Evolutionary conservation across 2,797 vertebrate genomes (phyloP).

Genomic region (Acanthornis magna): DNA sequence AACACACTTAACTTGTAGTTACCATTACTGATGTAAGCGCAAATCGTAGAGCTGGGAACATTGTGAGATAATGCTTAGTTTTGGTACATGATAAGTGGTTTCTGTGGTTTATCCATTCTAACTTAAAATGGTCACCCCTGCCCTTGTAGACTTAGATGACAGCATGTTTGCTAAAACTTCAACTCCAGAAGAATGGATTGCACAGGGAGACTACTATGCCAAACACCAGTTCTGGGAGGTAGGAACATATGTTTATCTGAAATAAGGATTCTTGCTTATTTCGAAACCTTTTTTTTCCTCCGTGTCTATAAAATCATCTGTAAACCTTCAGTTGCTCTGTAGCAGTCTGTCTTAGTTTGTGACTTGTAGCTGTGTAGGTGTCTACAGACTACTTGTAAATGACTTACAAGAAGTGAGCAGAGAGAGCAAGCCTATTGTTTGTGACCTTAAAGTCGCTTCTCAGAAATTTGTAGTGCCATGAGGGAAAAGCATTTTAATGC

Average conservation of each 20-base stretch:
- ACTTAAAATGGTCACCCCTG: neutral
- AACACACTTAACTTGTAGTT: neutral
- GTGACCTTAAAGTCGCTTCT: neutral
- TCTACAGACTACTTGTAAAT: neutral
- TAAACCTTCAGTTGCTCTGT: neutral
- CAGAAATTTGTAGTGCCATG: neutral
- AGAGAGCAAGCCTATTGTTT: neutral
- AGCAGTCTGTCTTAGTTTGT: neutral
- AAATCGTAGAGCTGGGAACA: neutral
- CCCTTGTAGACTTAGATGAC: constrained; percentile 77
- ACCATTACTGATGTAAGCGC: neutral
- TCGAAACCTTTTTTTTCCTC: neutral
- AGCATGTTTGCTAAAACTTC: constrained; percentile 84
- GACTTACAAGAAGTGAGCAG: neutral
- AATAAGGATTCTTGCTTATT: neutral
- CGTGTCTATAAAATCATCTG: neutral
- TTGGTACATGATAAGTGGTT: neutral
- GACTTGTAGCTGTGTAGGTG: neutral
- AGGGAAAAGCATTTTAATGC: neutral
- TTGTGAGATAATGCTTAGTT: neutral
- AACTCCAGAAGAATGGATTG: constrained; percentile 79
- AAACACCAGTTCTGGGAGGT: constrained; percentile 85
- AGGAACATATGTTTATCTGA: neutral
- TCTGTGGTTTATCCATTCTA: neutral
- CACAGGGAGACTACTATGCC: constrained; percentile 81